Evolutionary conservation across 2,113 vertebrate species (phyloP), one percentile per base, ranked within the genome.

Genomic region (Hepsetus odoe): DNA sequence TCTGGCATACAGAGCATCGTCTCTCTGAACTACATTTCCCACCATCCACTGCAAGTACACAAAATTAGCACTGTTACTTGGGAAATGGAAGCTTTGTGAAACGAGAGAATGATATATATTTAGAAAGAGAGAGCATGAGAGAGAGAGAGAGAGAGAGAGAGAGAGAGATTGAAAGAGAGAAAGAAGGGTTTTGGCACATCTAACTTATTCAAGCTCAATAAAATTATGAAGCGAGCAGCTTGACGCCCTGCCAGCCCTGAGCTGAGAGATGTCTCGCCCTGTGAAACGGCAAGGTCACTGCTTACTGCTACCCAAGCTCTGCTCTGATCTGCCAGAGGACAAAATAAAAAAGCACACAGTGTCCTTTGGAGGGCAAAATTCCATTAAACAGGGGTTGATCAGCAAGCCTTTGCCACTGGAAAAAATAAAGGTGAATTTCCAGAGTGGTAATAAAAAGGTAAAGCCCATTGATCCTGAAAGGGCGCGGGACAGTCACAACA

Each of bases 21-120:
- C 93, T 93, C 93, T 94, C 92, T 94, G 93, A 94, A 90, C 92
- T 94, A 94, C 93, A 94, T 93, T 94, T 91, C 93, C 93, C 93
- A 93, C 91, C 92, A 94, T 91, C 93, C 93, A 94, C 93, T 94
- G 93, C 90, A 94, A 94, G 92, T 92, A 94, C 92, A 94, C 93
- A 93, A 93, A 93, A 93, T 93, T 90, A 93, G 91, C 90, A 93
- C 89, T 88, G 92, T 93, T 93, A 94, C 92, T 91, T 91, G 38
- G 75, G 85, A 91, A 90, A 88, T 86, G 83, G 90, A 85, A 87
- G 90, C 88, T 90, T 55, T 89, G 89, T 86, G 86, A 92, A 88
- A 91, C 86, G 88, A 91, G 87, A 91, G 90, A 86, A 83, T 85
- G 33, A 46, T 24, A 73, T 24, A 56, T 13, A 74, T 33, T 18